These are phyloP conservation scores for Trypoxylus dichotomus DNA, from an alignment of 1,140 invertebrate species.

Conservation along the genomic window DNA sequence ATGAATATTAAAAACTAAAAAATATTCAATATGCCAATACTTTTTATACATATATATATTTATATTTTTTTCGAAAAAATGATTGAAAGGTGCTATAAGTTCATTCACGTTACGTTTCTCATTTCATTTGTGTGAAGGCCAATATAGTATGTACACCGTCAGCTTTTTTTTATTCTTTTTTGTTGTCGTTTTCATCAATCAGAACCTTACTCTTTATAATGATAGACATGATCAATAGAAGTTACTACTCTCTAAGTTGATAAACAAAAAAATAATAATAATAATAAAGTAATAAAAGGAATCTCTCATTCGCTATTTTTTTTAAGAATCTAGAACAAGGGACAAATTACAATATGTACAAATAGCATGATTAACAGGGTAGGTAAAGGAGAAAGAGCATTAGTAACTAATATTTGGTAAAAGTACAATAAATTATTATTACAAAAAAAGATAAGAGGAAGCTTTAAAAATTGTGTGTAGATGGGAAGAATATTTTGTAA, in stretches of 20 bases:
- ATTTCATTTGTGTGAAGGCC: constrained; percentile 25
- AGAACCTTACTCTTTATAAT: constrained; percentile 20
- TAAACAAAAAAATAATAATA: background rate
- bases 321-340: constrained; percentile 8
- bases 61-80: constrained; percentile 26
- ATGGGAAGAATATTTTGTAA: background rate
- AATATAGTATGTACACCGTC: constrained; percentile 25
- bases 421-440: constrained; percentile 45
- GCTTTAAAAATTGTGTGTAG: constrained; percentile 2
- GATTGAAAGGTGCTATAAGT: background rate
- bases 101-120: background rate
- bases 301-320: background rate
- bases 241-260: background rate
- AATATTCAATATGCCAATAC: constrained; percentile 31
- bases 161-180: background rate
- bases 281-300: constrained; percentile 31
- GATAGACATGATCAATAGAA: constrained; percentile 1
- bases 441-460: constrained; percentile 31
- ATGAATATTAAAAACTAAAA: background rate
- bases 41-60: constrained; percentile 15
- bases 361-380: background rate
- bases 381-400: background rate
- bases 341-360: constrained; percentile 30
- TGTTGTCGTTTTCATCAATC: background rate
- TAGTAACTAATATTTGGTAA: constrained; percentile 40